A percentile compares a stretch with the other conserved stretches of the same genome.
These are phyloP conservation scores for Erynnis tages DNA, from an alignment of 2,888 invertebrate species.

Conservation along the genomic window DNA sequence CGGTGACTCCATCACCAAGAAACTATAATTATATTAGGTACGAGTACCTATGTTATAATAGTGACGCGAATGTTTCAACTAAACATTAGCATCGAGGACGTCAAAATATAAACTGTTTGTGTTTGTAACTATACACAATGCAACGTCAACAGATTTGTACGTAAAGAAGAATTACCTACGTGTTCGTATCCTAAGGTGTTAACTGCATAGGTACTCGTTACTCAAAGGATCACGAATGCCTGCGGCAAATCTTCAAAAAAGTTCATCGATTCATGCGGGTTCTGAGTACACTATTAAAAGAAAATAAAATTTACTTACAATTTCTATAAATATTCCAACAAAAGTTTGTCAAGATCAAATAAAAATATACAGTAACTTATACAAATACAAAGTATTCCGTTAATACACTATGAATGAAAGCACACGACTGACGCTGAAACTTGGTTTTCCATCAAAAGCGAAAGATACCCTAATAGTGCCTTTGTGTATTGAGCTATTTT, in stretches of 20 bases:
- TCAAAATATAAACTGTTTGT: constrained; percentile 5
- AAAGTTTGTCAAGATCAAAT: no score
- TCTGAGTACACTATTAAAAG: no score
- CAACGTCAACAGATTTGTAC: constrained; percentile 1
- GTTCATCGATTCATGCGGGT: not conserved
- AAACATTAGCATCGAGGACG: not conserved
- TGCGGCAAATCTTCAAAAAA: not conserved
- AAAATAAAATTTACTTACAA: no score
- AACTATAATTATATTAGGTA: no score
- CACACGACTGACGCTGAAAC: constrained; percentile 7
- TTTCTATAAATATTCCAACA: no score
- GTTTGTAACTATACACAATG: constrained; percentile 8
- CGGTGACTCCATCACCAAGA: no score
- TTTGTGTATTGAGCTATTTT: no score
- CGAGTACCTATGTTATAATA: not conserved
- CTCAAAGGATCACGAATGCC: not conserved
- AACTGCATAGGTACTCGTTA: not conserved
- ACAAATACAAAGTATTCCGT: not conserved
- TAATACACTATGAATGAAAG: not conserved
- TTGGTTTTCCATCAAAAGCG: constrained; percentile 6
- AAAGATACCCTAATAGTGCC: constrained; percentile 12
- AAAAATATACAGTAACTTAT: no score
- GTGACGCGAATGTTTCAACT: not conserved
- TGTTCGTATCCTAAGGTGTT: not conserved
- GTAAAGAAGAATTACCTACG: not conserved